phyloP scores from a whole-genome alignment of 1,140 invertebrate genomes.

The Scaptodrosophila lebanonensis region DNA sequence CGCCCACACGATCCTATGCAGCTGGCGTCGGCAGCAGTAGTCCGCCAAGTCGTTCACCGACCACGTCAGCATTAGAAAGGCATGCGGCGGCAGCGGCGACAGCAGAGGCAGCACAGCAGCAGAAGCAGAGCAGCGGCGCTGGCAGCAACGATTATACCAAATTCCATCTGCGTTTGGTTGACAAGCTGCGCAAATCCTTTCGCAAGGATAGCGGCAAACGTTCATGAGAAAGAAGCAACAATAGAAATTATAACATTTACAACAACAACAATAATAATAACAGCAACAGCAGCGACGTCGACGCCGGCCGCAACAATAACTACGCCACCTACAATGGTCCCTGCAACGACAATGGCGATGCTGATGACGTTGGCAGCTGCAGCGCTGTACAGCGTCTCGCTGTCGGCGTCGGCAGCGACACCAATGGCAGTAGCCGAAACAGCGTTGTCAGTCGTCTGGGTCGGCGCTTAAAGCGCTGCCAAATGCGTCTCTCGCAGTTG shows the following conservation, averaged over 20 bases:
- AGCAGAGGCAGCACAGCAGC: slow-evolving; percentile 78
- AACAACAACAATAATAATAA: slow-evolving; percentile 9
- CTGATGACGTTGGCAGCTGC: no score
- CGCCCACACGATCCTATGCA: slow-evolving; percentile 80
- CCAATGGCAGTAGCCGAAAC: background rate
- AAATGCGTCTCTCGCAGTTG: background rate
- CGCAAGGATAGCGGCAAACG: slow-evolving; percentile 81
- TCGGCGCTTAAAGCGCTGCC: slow-evolving; percentile 42
- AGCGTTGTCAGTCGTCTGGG: slow-evolving; percentile 47
- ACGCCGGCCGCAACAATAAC: background rate
- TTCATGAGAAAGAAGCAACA: slow-evolving; percentile 62
- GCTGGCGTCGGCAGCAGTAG: slow-evolving; percentile 14
- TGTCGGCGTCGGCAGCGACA: background rate
- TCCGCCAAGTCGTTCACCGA: slow-evolving; percentile 53
- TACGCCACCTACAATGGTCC: no score
- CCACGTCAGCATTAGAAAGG: slow-evolving; percentile 53
- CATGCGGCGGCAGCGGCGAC: slow-evolving; percentile 79
- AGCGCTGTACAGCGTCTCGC: background rate
- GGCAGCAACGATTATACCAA: slow-evolving; percentile 84
- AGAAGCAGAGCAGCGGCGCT: slow-evolving; percentile 79
- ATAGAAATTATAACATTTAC: slow-evolving; percentile 24
- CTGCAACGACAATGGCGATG: no score
- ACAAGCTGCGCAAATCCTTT: slow-evolving; percentile 88
- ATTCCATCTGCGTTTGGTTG: slow-evolving; percentile 89
- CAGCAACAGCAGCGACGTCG: slow-evolving; percentile 10